These are phyloP conservation scores for Hemistola chrysoprasaria DNA, from an alignment of 2,888 invertebrate species.

Conservation along the genomic window DNA sequence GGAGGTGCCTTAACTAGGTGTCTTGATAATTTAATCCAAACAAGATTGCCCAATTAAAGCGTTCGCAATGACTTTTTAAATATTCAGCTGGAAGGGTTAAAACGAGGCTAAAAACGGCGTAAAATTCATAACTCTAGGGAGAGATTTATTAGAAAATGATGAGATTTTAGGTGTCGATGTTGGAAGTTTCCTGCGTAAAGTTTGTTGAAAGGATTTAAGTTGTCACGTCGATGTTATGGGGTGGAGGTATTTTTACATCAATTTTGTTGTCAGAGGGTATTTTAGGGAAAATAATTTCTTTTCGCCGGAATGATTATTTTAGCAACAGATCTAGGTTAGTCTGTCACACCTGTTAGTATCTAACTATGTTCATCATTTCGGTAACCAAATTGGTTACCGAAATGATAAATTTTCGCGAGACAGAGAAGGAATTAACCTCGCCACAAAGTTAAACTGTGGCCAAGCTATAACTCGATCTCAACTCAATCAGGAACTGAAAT, in stretches of 20 bases:
- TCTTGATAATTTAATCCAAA: conserved; percentile 82
- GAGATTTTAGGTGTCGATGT: conserved; percentile 79
- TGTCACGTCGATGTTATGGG: conserved; percentile 32
- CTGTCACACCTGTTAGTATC: no score
- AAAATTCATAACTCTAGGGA: conserved; percentile 72
- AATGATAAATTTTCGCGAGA: no score
- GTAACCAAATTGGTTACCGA: no score
- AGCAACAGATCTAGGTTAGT: no score
- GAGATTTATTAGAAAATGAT: conserved; percentile 70
- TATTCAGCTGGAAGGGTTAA: conserved; percentile 73
- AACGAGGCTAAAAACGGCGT: conserved; percentile 68
- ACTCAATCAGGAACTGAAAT: conserved; percentile 38
- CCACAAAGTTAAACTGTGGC: neutral
- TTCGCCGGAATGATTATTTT: no score
- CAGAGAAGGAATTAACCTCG: neutral
- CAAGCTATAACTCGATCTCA: conserved; percentile 36
- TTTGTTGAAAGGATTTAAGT: conserved; percentile 52
- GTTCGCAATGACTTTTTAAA: conserved; percentile 81
- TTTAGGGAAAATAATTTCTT: neutral
- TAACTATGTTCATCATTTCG: no score
- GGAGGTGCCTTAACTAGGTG: conserved; percentile 76
- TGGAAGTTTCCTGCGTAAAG: conserved; percentile 60
- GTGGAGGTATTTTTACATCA: conserved; percentile 17
- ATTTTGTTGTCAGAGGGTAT: conserved; percentile 11
- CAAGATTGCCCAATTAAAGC: conserved; percentile 79